Evolutionary conservation across 2,797 vertebrate genomes (phyloP).

Genomic region (Dipus sagitta): DNA sequence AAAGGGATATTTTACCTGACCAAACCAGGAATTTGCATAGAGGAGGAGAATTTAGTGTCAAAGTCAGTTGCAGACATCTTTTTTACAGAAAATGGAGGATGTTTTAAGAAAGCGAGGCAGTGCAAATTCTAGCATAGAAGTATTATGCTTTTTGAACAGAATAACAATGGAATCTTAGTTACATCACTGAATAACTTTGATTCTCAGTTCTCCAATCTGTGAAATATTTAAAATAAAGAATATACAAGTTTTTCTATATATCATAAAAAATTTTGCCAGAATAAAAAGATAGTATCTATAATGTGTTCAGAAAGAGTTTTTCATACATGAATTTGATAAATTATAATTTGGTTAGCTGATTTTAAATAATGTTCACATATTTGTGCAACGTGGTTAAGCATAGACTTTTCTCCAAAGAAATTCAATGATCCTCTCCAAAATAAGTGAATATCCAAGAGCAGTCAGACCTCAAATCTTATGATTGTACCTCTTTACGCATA

Average conservation of each 20-base stretch:
- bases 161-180: background rate
- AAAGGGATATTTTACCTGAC: background rate
- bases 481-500: fast-evolving
- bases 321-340: background rate
- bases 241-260: background rate
- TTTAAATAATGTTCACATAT: background rate
- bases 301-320: background rate
- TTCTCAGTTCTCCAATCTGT: background rate
- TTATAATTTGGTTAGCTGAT: background rate
- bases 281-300: background rate
- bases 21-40: background rate
- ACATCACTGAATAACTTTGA: background rate
- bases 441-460: background rate
- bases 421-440: background rate
- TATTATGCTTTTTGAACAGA: background rate
- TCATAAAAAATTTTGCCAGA: background rate
- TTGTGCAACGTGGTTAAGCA: background rate
- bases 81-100: background rate
- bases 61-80: fast-evolving
- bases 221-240: background rate
- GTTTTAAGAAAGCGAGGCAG: background rate
- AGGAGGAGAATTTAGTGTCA: fast-evolving
- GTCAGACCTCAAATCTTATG: background rate
- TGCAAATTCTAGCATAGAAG: background rate
- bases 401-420: background rate